Evolutionary conservation across 2,888 invertebrate species (phyloP), one percentile per base, ranked within the genome.

Genomic region (Priocnemis perturbator): DNA sequence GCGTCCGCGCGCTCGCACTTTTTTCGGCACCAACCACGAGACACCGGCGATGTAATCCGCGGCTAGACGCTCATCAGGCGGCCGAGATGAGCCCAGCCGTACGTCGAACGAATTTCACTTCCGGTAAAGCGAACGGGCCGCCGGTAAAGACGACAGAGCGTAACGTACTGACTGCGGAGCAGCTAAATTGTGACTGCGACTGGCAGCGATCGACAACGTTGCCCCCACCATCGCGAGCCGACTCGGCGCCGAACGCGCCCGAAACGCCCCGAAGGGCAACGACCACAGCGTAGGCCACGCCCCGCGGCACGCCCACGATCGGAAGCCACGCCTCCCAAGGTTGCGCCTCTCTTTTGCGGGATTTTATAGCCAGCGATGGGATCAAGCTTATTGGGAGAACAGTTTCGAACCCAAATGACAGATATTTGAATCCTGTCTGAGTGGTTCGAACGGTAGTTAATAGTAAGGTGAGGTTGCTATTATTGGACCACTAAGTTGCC

Each of bases 61-160:
- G 85, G 85, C 85, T 85, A 86, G 73, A 76, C 79, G 83, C 81
- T 83, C 83, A 81, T 85, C 84, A 83, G 82, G 81, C 83, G 83
- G 84, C 71, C 77, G 81, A 79, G 78, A 79, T 81, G 78, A 64
- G 60, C 30, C 17, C n/a, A n/a, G n/a, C n/a, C 9, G 57, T n/a
- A 26, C 48, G 60, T 44, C 19, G 61, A 30, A 9, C 14, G 17
- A 61, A 20, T 53, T 48, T 60, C 65, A 57, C 62, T 79, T 77
- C 77, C 79, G 76, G 71, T 67, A 66, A 60, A 73, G 64, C 37
- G 64, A 60, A 74, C n/a, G 61, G 69, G 60, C 50, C 50, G 62
- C 62, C 55, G 69, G 67, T 67, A 60, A 79, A 11, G 72, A 62
- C 74, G 71, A 50, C 62, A 55, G 69, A 68, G 62, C 47, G 67